Conservation (phyloP, 2,888 invertebrate species). For the Eugnorisma glareosa region DNA sequence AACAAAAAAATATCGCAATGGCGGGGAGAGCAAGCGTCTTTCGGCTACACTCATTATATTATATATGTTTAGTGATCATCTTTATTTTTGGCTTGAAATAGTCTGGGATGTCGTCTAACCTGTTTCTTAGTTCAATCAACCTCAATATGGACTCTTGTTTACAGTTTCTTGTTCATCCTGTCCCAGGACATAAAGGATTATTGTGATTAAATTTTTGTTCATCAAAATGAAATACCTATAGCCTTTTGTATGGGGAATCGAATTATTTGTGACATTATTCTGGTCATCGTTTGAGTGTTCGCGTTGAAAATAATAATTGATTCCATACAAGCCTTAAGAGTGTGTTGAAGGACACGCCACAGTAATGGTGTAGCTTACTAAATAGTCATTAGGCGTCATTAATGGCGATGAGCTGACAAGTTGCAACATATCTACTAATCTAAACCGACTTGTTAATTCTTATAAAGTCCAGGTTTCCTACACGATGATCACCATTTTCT, state of each 20-base stretch:
- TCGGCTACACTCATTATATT: no score
- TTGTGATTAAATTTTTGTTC: not conserved
- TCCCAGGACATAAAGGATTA: not conserved
- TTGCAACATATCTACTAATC: not conserved
- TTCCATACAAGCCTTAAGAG: constrained; percentile 19
- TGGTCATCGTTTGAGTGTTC: not conserved
- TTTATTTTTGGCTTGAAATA: constrained; percentile 20
- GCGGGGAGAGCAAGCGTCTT: no score
- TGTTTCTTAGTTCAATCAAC: constrained; percentile 47
- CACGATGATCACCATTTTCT: not conserved
- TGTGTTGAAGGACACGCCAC: constrained; percentile 35
- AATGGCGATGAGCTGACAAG: constrained; percentile 4
- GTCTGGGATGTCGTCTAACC: constrained; percentile 34
- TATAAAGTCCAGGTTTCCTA: not conserved
- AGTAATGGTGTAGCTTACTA: constrained; percentile 24
- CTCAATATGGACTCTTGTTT: not conserved
- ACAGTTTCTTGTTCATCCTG: not conserved
- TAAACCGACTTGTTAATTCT: not conserved
- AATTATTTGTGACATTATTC: not conserved
- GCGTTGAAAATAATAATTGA: constrained; percentile 8
- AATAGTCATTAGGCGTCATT: constrained; percentile 11
- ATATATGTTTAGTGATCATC: not conserved
- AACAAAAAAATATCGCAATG: no score
- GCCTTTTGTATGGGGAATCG: not conserved
- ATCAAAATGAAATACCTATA: not conserved